Conservation (phyloP, 2,888 invertebrate genomes). For the Stenodema calcarata region DNA sequence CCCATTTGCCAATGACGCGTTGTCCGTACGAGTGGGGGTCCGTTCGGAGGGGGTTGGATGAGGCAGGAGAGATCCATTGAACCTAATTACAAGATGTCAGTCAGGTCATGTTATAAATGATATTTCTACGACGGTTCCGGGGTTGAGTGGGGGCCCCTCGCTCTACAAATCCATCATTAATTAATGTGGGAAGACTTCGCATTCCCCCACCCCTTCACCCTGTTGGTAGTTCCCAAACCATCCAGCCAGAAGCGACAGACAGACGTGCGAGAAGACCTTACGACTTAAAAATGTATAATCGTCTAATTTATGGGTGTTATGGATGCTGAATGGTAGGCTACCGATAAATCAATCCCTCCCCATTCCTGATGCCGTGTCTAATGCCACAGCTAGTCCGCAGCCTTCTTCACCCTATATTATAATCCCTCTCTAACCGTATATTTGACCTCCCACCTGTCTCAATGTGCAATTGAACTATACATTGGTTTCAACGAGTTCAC, state of each 20-base stretch:
- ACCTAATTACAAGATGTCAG: conserved; percentile 47
- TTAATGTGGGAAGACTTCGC: conserved; percentile 42
- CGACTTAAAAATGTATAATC: conserved; percentile 48
- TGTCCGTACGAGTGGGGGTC: background rate
- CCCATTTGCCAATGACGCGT: conserved; percentile 43
- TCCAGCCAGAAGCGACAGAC: conserved; percentile 21
- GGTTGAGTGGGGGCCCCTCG: background rate
- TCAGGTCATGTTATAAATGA: conserved; percentile 49
- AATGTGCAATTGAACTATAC: background rate
- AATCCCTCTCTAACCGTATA: conserved; percentile 12
- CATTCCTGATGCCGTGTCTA: conserved; percentile 1
- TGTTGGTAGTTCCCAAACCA: background rate
- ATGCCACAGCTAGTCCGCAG: background rate
- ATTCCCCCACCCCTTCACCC: background rate
- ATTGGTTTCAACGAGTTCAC: background rate
- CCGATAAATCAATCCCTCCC: conserved; percentile 39
- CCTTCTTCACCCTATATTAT: conserved; percentile 31
- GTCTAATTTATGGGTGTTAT: conserved; percentile 35
- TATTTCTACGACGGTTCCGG: conserved; percentile 39
- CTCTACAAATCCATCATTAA: conserved; percentile 42
- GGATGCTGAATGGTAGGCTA: conserved; percentile 43
- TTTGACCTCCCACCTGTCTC: background rate
- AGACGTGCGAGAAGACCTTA: conserved; percentile 30
- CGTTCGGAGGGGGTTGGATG: background rate
- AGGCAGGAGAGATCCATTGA: conserved; percentile 30